Conservation (phyloP, 2,888 invertebrate species). For the Chironomus riparius region DNA sequence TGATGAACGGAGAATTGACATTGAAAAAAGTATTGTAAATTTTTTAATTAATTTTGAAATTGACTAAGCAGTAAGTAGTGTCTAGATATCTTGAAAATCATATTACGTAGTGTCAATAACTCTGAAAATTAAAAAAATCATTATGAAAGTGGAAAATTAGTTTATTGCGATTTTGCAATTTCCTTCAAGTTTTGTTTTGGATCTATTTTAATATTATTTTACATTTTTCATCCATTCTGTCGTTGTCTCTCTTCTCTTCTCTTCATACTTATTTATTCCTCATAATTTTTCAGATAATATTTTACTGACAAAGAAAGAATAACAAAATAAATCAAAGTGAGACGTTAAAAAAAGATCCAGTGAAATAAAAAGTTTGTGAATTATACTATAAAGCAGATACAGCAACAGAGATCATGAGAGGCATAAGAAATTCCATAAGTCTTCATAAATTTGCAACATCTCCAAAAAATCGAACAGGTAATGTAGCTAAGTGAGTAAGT, state of each 20-base stretch:
- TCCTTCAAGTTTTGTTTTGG: neutral
- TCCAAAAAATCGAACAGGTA: conserved; percentile 23
- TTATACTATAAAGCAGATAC: no score
- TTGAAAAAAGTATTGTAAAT: neutral
- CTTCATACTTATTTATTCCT: neutral
- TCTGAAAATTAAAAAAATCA: neutral
- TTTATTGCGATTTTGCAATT: neutral
- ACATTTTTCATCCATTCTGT: neutral
- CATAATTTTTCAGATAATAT: neutral
- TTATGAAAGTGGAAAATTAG: neutral
- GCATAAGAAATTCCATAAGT: conserved; percentile 13
- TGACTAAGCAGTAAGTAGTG: neutral
- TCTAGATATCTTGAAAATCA: neutral
- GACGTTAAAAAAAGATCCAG: neutral
- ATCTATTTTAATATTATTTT: neutral
- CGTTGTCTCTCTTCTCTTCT: neutral
- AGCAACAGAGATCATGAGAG: conserved; percentile 8
- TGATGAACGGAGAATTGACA: neutral
- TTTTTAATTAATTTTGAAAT: neutral
- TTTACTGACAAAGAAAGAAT: neutral
- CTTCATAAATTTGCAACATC: conserved; percentile 22
- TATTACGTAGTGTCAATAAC: neutral
- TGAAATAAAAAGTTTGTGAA: neutral
- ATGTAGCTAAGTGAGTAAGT: neutral
- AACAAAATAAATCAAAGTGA: neutral